Evolutionary conservation across 2,888 invertebrate species (phyloP).

Genomic region (Zeuzera pyrina): DNA sequence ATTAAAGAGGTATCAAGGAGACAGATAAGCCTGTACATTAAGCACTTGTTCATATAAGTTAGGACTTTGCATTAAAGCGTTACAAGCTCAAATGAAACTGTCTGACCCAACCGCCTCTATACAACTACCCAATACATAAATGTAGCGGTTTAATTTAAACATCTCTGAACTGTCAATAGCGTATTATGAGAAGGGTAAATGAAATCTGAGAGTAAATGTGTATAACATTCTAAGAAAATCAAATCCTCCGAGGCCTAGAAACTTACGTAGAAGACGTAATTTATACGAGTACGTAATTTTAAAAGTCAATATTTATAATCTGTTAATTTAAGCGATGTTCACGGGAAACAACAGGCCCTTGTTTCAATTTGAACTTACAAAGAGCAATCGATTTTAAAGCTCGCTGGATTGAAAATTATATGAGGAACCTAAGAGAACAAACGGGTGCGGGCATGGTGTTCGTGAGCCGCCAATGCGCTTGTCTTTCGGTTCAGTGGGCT

Average conservation of each 20-base stretch:
- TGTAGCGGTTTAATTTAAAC: slow-evolving; percentile 19
- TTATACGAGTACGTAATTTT: too few species aligned
- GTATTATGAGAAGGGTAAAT: slow-evolving; percentile 20
- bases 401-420: slow-evolving; percentile 73
- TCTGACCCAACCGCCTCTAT: slow-evolving; percentile 30
- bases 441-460: slow-evolving; percentile 50
- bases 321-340: slow-evolving; percentile 44
- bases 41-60: slow-evolving; percentile 59
- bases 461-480: slow-evolving; percentile 73
- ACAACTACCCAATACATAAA: slow-evolving; percentile 31
- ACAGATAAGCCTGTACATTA: slow-evolving; percentile 61
- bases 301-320: too few species aligned
- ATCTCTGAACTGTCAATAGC: slow-evolving; percentile 30
- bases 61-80: slow-evolving; percentile 52
- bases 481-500: slow-evolving; percentile 74
- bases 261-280: too few species aligned
- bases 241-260: too few species aligned
- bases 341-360: slow-evolving; percentile 34
- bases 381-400: slow-evolving; percentile 71
- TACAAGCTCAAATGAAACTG: slow-evolving; percentile 48
- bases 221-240: too few species aligned
- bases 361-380: slow-evolving; percentile 65
- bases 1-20: slow-evolving; percentile 70
- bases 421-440: slow-evolving; percentile 60
- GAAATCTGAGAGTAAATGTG: too few species aligned